Evolutionary conservation across 2,888 invertebrate species (phyloP).

Genomic region (Caenorhabditis sp.): DNA sequence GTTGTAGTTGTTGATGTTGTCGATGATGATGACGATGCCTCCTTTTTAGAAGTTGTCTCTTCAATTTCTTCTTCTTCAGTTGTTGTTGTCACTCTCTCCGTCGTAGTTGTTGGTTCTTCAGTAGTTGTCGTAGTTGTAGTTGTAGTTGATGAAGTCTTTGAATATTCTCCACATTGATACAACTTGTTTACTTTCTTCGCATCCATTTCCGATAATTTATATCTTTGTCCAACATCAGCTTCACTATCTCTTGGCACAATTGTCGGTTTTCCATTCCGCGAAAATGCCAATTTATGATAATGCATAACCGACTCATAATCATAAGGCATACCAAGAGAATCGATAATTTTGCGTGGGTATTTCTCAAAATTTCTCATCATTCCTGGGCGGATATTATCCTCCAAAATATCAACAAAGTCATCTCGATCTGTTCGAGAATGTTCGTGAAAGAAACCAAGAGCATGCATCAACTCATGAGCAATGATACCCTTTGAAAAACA

Average conservation of each 20-base stretch:
- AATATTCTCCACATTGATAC: constrained; percentile 71
- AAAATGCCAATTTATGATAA: constrained; percentile 76
- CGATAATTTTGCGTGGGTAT: constrained; percentile 72
- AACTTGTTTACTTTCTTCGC: constrained; percentile 70
- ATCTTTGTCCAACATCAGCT: constrained; percentile 70
- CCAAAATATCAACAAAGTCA: constrained; percentile 80
- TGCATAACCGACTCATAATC: constrained; percentile 82
- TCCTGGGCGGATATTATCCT: constrained; percentile 79
- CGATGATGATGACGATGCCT: constrained; percentile 20
- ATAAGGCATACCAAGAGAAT: constrained; percentile 77
- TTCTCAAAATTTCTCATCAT: constrained; percentile 75
- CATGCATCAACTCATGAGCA: constrained; percentile 82
- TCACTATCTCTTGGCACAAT: constrained; percentile 72
- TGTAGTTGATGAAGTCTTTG: constrained; percentile 43
- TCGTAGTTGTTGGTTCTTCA: constrained; percentile 19
- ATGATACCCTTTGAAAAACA: constrained; percentile 76
- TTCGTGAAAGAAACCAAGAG: constrained; percentile 83
- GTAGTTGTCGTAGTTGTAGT: constrained; percentile 46
- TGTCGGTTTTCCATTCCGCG: constrained; percentile 74
- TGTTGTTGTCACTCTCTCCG: constrained; percentile 13
- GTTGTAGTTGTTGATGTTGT: constrained; percentile 24
- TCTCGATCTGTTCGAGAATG: constrained; percentile 83
- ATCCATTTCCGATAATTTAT: constrained; percentile 65
- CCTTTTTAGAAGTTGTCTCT: constrained; percentile 6
- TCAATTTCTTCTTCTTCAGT: constrained; percentile 1